Conservation (phyloP, 2,113 vertebrate genomes). For the Poeciliopsis retropinna region DNA sequence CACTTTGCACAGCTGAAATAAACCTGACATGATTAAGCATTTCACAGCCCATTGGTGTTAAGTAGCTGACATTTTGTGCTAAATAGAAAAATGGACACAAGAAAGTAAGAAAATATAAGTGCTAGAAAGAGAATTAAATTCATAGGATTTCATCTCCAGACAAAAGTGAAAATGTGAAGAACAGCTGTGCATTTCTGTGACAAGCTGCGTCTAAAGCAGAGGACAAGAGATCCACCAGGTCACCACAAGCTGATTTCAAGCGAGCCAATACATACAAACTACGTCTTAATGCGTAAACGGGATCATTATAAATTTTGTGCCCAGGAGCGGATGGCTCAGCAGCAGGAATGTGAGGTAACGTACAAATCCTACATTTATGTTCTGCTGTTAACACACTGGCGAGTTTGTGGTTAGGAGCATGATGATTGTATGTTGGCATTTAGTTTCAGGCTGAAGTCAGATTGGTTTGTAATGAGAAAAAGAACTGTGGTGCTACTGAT, state of each 20-base stretch:
- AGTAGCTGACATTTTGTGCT: too few species aligned
- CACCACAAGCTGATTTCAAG: conserved; percentile 52
- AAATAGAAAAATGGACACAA: too few species aligned
- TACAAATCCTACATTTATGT: conserved; percentile 43
- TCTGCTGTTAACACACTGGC: conserved; percentile 61
- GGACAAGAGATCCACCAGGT: conserved; percentile 26
- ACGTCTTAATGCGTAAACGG: conserved; percentile 36
- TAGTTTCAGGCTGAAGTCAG: conserved; percentile 39
- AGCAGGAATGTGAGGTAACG: conserved; percentile 60
- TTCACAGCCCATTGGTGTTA: too few species aligned
- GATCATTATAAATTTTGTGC: conserved; percentile 39
- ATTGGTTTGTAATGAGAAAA: conserved; percentile 19
- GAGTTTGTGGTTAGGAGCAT: conserved; percentile 63
- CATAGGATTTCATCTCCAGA: not conserved
- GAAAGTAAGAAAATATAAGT: too few species aligned
- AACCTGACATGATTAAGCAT: too few species aligned
- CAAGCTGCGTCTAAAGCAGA: conserved; percentile 9
- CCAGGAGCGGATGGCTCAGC: conserved; percentile 49
- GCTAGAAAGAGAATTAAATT: too few species aligned
- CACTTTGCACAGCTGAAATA: too few species aligned
- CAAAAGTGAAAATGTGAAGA: conserved; percentile 15
- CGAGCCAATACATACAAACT: conserved; percentile 45
- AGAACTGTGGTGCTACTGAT: not conserved
- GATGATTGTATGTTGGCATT: conserved; percentile 40
- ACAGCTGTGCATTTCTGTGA: conserved; percentile 26